phyloP scores from a whole-genome alignment of 2,797 vertebrate genomes.

The Eutrigla gurnardus region DNA sequence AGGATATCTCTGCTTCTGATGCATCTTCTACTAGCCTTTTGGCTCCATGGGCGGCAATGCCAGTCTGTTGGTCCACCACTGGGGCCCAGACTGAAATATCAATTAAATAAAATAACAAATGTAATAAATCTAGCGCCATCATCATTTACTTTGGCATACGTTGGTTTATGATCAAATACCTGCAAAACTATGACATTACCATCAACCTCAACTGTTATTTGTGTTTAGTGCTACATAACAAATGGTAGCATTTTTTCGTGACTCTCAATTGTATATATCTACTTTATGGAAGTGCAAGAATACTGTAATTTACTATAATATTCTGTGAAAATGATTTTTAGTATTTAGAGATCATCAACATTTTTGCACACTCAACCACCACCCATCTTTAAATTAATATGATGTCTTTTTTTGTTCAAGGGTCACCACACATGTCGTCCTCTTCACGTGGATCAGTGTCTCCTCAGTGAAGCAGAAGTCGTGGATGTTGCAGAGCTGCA shows the following conservation, averaged over 20 bases:
- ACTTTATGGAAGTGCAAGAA: too few relatives aligned
- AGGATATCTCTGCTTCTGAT: too few relatives aligned
- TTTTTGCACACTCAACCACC: neutral
- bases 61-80: neutral
- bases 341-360: neutral
- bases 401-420: slow-evolving; percentile 37
- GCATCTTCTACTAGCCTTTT: neutral
- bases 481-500: slow-evolving; percentile 62
- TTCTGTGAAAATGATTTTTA: neutral
- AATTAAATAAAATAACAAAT: too few relatives aligned
- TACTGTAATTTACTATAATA: neutral
- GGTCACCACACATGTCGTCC: neutral
- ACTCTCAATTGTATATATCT: too few relatives aligned
- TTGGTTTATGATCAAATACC: neutral
- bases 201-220: neutral
- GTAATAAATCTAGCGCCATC: too few relatives aligned
- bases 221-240: neutral
- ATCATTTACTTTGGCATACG: too few relatives aligned
- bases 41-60: neutral
- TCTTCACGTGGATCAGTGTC: slow-evolving; percentile 69
- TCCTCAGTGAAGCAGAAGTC: slow-evolving; percentile 79
- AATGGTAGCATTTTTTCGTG: too few relatives aligned
- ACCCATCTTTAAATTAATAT: neutral
- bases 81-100: neutral
- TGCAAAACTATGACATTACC: neutral